Conservation (phyloP, 2,888 invertebrate genomes). For the Melanchra persicariae region DNA sequence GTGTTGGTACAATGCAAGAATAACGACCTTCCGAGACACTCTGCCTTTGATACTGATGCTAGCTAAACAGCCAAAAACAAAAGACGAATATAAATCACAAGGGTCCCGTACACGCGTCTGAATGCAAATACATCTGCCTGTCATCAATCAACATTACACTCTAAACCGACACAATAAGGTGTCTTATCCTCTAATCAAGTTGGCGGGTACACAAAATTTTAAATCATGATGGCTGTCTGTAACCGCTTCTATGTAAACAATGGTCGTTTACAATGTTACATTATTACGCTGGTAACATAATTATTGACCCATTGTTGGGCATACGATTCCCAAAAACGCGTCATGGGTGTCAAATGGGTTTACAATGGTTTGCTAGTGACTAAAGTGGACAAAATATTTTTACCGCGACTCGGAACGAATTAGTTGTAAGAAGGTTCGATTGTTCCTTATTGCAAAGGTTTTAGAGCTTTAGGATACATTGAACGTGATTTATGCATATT, state of each 20-base stretch:
- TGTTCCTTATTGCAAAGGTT: slow-evolving; percentile 57
- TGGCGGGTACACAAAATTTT: slow-evolving; percentile 48
- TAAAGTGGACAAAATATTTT: slow-evolving; percentile 86
- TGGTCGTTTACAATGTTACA: slow-evolving; percentile 83
- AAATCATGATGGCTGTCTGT: slow-evolving; percentile 71
- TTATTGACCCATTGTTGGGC: slow-evolving; percentile 84
- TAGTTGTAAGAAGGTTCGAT: slow-evolving; percentile 72
- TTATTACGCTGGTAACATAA: slow-evolving; percentile 87
- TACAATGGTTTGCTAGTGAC: slow-evolving; percentile 77
- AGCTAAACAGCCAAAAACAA: slow-evolving; percentile 90
- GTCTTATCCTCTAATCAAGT: slow-evolving; percentile 27
- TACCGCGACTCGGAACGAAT: slow-evolving; percentile 86
- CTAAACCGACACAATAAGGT: slow-evolving; percentile 66
- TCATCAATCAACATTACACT: slow-evolving; percentile 63
- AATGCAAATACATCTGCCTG: slow-evolving; percentile 73
- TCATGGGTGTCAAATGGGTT: slow-evolving; percentile 80
- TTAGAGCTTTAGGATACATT: slow-evolving; percentile 35
- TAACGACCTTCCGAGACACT: slow-evolving; percentile 87
- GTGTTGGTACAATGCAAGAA: slow-evolving; percentile 88
- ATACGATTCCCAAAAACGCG: slow-evolving; percentile 83
- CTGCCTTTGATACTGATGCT: slow-evolving; percentile 84
- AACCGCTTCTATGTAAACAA: slow-evolving; percentile 88
- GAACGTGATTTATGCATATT: slow-evolving; percentile 59
- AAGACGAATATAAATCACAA: slow-evolving; percentile 89
- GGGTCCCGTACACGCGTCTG: slow-evolving; percentile 77